phyloP scores from a whole-genome alignment of 2,888 invertebrate genomes.

The Thymelicus sylvestris region DNA sequence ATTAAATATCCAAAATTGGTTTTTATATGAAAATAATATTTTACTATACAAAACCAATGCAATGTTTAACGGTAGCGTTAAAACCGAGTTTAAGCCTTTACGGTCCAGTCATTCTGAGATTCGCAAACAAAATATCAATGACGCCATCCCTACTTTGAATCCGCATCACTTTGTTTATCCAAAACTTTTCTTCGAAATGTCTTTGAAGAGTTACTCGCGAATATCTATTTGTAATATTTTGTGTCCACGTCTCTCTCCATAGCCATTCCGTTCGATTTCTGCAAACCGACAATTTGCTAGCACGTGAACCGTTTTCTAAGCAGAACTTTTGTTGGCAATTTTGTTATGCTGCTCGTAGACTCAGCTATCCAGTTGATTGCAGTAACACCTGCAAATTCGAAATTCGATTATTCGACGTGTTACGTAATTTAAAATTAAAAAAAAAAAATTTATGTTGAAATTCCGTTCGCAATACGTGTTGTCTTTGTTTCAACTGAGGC shows the following conservation, averaged over 20 bases:
- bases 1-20: too few species aligned
- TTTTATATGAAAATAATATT: too few species aligned
- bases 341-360: conserved; percentile 29
- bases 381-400: conserved; percentile 25
- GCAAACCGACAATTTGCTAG: conserved; percentile 29
- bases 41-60: too few species aligned
- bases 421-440: background rate
- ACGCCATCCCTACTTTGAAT: background rate
- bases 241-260: background rate
- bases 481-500: too few species aligned
- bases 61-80: too few species aligned
- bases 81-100: too few species aligned
- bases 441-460: too few species aligned
- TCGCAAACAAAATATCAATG: background rate
- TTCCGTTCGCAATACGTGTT: background rate
- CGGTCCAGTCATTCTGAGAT: background rate
- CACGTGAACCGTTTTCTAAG: conserved; percentile 31
- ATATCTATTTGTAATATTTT: conserved; percentile 24
- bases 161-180: background rate
- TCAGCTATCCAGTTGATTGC: conserved; percentile 24
- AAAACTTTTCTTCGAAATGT: conserved; percentile 13
- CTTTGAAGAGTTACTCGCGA: background rate
- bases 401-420: conserved; percentile 13
- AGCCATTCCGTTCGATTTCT: conserved; percentile 19
- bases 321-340: conserved; percentile 21